phyloP scores from a whole-genome alignment of 2,113 vertebrate genomes.

The Uropsilus gracilis region DNA sequence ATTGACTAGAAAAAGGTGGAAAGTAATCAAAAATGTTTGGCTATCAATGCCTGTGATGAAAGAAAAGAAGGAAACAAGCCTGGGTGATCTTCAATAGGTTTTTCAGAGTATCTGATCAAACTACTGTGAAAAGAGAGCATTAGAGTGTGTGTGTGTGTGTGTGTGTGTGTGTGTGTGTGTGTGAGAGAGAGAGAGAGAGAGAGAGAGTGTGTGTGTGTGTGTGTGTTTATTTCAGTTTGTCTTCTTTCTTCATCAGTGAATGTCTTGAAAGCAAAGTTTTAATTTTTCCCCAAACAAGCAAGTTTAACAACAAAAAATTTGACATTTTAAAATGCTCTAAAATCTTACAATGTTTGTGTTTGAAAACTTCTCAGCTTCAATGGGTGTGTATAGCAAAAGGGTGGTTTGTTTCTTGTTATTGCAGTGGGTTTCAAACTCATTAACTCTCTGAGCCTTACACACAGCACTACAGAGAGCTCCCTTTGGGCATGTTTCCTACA shows the following conservation, averaged over 20 bases:
- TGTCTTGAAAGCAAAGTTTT: not conserved
- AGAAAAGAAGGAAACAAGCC: not conserved
- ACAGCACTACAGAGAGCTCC: not conserved
- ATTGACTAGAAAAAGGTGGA: not conserved
- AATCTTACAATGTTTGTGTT: not conserved
- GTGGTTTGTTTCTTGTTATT: not conserved
- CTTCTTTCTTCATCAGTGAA: not conserved
- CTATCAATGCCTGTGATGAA: not conserved
- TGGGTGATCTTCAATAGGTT: not conserved
- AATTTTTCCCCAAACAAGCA: not conserved
- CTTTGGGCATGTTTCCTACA: not conserved
- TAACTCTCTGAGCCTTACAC: not conserved
- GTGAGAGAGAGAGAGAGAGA: too few species aligned
- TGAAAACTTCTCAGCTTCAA: not conserved
- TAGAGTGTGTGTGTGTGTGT: not conserved
- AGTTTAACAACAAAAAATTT: not conserved
- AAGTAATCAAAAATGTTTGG: slow-evolving; percentile 28
- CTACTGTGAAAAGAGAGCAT: not conserved
- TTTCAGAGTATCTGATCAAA: not conserved
- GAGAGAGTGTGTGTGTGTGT: not conserved
- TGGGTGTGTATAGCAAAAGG: not conserved
- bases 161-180: not conserved
- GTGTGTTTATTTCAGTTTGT: too few species aligned
- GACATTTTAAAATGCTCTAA: slow-evolving; percentile 42
- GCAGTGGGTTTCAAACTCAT: slow-evolving; percentile 6